Evolutionary conservation across 2,113 vertebrate genomes (phyloP).

Genomic region (Emydura subglobosa): DNA sequence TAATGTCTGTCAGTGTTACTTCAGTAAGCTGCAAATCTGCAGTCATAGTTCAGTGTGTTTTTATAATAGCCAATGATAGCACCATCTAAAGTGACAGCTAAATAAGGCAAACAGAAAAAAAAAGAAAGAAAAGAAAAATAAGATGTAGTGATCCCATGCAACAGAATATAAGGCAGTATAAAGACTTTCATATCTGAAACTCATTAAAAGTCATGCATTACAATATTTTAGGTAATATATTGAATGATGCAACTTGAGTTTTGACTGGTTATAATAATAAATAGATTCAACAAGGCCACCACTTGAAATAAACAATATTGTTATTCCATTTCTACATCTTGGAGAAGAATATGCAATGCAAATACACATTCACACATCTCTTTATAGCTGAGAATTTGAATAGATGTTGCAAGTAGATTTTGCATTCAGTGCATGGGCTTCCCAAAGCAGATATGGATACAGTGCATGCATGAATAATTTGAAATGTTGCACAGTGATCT

Average conservation of each 20-base stretch:
- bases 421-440: neutral
- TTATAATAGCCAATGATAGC: neutral
- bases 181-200: neutral
- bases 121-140: neutral
- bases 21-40: neutral
- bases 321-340: neutral
- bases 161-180: neutral
- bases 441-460: neutral
- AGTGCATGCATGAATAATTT: rapidly evolving
- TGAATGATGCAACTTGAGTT: neutral
- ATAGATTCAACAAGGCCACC: neutral
- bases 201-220: rapidly evolving
- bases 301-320: neutral
- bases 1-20: neutral
- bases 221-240: neutral
- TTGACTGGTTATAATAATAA: neutral
- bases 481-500: rapidly evolving
- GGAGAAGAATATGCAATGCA: neutral
- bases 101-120: neutral
- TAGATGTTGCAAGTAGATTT: conserved; percentile 18
- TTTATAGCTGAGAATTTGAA: neutral
- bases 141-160: neutral
- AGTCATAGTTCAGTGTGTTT: neutral
- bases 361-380: neutral
- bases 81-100: neutral